Base-by-base conservation (phyloP, 1,140 invertebrate genomes). In the Trichomalopsis sarcophagae region DNA sequence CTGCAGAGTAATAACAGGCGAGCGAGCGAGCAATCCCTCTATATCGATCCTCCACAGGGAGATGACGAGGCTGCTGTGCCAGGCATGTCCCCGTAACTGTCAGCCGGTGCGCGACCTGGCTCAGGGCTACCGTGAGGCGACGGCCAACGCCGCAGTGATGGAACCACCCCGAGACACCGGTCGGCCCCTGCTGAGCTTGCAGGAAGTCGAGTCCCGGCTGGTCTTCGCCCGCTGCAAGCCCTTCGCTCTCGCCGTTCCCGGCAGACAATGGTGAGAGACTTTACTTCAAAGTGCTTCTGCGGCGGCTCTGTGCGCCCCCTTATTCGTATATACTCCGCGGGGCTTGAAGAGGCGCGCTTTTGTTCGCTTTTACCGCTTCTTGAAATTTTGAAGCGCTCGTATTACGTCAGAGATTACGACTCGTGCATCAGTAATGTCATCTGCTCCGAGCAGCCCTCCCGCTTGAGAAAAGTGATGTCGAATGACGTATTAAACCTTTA, bases 181-280 rank as follows among this genome's bases (percentile, higher is more conserved):
- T 1, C 94, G 96, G 87, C 97, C 96, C 0, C 89, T 97, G 44
- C 91, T 97, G 4, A 97, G 96, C 62, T 93, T 97, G 40, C 96
- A 97, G 91, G 97, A 97, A 89, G 93, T 97, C 71, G 97, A 97
- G 91, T 97, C 96, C 88, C 94, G 97, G 87, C 94, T 97, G 88
- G 97, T 97, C 84, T 97, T 97, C 92, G 97, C 97, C 87, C 95
- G 96, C 91, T 97, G 97, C 94, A 97, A 97, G 95, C 97, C 97
- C 74, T 98, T 98, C 90, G 95, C 96, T 33, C 93, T 98, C 90
- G 96, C 95, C 88, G 96, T 96, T 87, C 96, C 96, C 68, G 96
- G 96, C 10, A 94, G 97, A 84, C 96, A 97, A 92, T 97, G 97
- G 97, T 93, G 82, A 88, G 89, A 13, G 89, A 13, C 27, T 14